A percentile compares a stretch with the other conserved stretches of the same genome.
Conservation (phyloP, 2,888 invertebrate species). For the Drosophila testacea region DNA sequence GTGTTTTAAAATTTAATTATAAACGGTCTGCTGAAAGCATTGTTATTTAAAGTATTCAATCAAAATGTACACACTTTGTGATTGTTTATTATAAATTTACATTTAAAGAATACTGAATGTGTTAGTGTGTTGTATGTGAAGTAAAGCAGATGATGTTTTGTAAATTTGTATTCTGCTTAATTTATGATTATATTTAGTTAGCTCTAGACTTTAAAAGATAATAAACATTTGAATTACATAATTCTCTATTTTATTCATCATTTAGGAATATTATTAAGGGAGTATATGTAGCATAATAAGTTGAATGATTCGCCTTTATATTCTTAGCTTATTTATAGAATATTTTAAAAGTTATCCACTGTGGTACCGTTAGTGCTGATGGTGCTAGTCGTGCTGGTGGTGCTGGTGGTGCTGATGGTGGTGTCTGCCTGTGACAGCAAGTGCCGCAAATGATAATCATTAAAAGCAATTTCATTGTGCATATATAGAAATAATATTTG, state of each 20-base stretch:
- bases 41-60: too few species aligned
- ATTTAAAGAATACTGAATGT: too few species aligned
- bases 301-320: neutral
- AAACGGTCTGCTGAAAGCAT: neutral
- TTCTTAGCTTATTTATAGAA: neutral
- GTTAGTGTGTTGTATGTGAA: too few species aligned
- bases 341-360: conserved; percentile 6
- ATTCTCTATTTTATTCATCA: neutral
- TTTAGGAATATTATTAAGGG: neutral
- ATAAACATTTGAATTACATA: too few species aligned
- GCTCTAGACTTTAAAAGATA: too few species aligned
- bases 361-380: neutral
- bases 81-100: too few species aligned
- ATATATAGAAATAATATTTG: conserved; percentile 66
- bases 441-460: conserved; percentile 60
- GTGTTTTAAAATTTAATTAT: conserved; percentile 28
- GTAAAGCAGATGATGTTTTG: too few species aligned
- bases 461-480: conserved; percentile 51
- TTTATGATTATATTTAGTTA: too few species aligned
- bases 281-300: neutral
- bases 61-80: too few species aligned
- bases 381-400: neutral
- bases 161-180: too few species aligned
- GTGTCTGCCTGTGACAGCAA: conserved; percentile 20
- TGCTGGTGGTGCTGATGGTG: neutral